phyloP scores from a whole-genome alignment of 2,888 invertebrate species.

The Calameuta filiformis region DNA sequence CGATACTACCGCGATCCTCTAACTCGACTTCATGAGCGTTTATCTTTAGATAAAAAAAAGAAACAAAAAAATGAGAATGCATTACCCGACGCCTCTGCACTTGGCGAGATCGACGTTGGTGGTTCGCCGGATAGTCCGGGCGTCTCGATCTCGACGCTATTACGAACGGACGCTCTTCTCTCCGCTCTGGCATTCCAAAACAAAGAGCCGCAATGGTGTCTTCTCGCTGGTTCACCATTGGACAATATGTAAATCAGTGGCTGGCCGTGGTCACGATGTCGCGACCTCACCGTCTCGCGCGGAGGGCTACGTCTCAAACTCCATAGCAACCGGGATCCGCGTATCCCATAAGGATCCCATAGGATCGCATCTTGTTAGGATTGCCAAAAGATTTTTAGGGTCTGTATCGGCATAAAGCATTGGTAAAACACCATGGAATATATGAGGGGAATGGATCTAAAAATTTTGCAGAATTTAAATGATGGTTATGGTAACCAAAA shows the following conservation, averaged over 20 bases:
- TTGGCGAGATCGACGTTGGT: conserved; percentile 63
- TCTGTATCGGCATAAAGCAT: neutral
- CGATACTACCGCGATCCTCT: neutral
- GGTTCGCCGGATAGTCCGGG: conserved; percentile 52
- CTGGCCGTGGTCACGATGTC: conserved; percentile 65
- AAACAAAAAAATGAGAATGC: conserved; percentile 51
- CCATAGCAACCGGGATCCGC: conserved; percentile 4
- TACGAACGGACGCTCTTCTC: conserved; percentile 43
- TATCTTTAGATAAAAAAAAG: neutral
- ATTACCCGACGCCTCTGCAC: conserved; percentile 50
- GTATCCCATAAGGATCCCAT: neutral
- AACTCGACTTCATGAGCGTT: neutral
- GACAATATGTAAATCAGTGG: conserved; percentile 66
- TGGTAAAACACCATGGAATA: neutral
- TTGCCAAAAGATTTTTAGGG: neutral
- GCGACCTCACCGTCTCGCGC: conserved; percentile 60
- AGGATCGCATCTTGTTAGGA: neutral
- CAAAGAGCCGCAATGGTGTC: conserved; percentile 54
- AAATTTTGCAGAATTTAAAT: neutral
- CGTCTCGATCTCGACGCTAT: conserved; percentile 58
- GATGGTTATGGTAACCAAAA: neutral
- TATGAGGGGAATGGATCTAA: neutral
- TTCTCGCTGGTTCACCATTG: conserved; percentile 54
- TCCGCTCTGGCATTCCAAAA: conserved; percentile 61
- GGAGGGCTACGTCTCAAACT: conserved; percentile 44